Evolutionary conservation across 2,888 invertebrate species (phyloP), one percentile per base, ranked within the genome.

Genomic region (Linnaemya vulpina): DNA sequence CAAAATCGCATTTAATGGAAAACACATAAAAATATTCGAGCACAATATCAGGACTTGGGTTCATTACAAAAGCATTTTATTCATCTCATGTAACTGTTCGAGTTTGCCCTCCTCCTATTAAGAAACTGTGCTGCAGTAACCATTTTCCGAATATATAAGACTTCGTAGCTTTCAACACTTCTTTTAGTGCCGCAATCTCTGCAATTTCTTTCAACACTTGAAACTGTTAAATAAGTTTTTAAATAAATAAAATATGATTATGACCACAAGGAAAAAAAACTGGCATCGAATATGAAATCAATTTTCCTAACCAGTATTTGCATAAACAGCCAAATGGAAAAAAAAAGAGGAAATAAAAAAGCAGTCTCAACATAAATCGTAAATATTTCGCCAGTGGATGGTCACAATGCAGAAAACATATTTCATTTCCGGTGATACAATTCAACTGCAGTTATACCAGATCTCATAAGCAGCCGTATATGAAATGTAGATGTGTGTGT

Each of bases 391-490:
- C 38, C 60, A 67, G 49, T 62, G 5, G 20, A 8, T 10, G 51
- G 38, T 5, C 17, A 17, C 60, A 53, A 49, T 9, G 40, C 22
- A 49, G 17, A n/a, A 51, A 62, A 53, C 15, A 20, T 9, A 51
- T 63, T 67, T 63, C 35, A 63, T 63, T 82, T 82, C 81, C 81
- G 81, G 62, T 55, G 58, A 25, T 73, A 49, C 58, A 67, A 51
- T 62, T 62, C 53, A n/a, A 49, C n/a, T 43, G 15, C 13, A 38
- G 20, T 40, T 63, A 10, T 25, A 46, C 5, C 15, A 25, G 2
- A 15, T 60, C 35, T 17, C 9, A 38, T 17, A 0, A 51, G 8
- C 11, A 46, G 55, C 55, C 49, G 22, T 46, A n/a, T 15, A 7
- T 35, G 4, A 77, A 68, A 68, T 67, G 35, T 71, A 38, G 67